Evolutionary conservation across 2,888 invertebrate genomes (phyloP).

Genomic region (Leucophora obtusa): DNA sequence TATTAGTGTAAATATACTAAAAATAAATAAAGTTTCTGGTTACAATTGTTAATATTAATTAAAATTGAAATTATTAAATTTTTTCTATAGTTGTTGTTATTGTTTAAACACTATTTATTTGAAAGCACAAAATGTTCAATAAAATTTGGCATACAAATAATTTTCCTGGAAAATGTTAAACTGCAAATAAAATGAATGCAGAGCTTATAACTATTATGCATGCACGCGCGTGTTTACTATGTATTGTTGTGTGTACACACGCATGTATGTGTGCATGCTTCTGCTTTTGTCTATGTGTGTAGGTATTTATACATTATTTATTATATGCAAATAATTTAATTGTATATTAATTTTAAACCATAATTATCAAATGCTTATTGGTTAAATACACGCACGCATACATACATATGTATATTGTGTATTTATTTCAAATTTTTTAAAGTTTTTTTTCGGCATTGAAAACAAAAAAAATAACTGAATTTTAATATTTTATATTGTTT

Average conservation of each 20-base stretch:
- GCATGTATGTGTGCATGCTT: not conserved
- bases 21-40: too few species aligned
- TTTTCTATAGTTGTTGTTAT: too few species aligned
- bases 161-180: not conserved
- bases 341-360: slow-evolving; percentile 66
- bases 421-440: too few species aligned
- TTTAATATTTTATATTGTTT: too few species aligned
- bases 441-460: too few species aligned
- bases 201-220: not conserved
- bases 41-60: too few species aligned
- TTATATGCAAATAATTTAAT: slow-evolving; percentile 65
- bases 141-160: too few species aligned
- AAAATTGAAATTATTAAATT: too few species aligned
- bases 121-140: too few species aligned
- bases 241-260: not conserved
- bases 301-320: slow-evolving; percentile 56
- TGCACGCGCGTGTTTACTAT: not conserved
- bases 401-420: slow-evolving; percentile 12
- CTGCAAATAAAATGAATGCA: not conserved
- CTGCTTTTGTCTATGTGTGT: slow-evolving; percentile 16
- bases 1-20: too few species aligned
- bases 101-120: too few species aligned
- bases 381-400: slow-evolving; percentile 50
- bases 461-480: too few species aligned
- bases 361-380: slow-evolving; percentile 65